Base-by-base conservation (phyloP, 2,888 invertebrate species). In the Chymomyza amoena region DNA sequence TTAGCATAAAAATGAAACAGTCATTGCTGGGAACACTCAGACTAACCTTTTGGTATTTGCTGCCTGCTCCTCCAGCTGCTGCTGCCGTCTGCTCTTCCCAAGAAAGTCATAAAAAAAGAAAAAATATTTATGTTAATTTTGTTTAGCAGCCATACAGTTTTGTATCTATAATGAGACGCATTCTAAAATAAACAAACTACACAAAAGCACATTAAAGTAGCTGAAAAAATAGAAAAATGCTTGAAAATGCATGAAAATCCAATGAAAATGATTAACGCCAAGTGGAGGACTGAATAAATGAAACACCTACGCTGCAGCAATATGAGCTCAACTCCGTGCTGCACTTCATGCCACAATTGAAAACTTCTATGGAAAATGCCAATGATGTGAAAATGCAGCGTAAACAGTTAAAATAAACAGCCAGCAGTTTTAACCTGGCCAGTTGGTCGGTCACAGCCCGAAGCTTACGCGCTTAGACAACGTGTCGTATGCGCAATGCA, bases 251-350 rank as follows among this genome's bases (percentile, higher is more conserved):
- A 59, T 51, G 36, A 69, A 88, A 88, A 87, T 86, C 80, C 71
- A 86, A 86, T n/a, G n/a, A 87, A 84, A 84, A 75, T 86, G 88
- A 87, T 84, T 87, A 84, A 88, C 88, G 70, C 64, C 60, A 59
- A 20, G 45, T 64, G 15, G 2, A 13, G 10, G 52, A 6, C 36
- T 57, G 56, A 32, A 32, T 32, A 32, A 32, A 32, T 32, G 32
- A 32, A 28, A 61, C 61, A 56, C 62, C 68, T 39, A 59, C 32
- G 52, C 57, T 57, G 6, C 52, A 18, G 52, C 52, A 13, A 54
- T 18, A 9, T 18, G 52, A 18, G 2, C 18, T 51, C 2, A 4
- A 4, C 25, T 25, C 51, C 13, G 39, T 6, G 32, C 7, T 60
- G 32, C 67, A 72, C 75, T 77, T 79, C 73, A 70, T 68, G 75